phyloP scores from a whole-genome alignment of 1,140 invertebrate genomes.

The Drosophila nigromelanica region DNA sequence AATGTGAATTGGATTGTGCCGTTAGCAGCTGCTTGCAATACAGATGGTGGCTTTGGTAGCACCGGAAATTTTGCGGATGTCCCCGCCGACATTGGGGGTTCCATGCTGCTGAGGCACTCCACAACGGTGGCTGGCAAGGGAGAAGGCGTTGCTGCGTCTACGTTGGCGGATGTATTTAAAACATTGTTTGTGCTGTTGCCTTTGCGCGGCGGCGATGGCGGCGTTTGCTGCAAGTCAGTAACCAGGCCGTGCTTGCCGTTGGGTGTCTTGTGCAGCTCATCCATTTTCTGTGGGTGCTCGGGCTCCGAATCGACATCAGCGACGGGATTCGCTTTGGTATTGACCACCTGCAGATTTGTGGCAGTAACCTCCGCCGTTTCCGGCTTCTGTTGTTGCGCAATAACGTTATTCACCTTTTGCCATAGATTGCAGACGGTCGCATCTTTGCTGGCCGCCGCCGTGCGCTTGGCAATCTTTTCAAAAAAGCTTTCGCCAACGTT shows the following conservation, averaged over 20 bases:
- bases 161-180: conserved; percentile 3
- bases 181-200: conserved; percentile 1
- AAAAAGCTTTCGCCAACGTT: conserved; percentile 64
- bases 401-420: conserved; percentile 68
- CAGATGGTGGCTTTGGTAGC: conserved; percentile 68
- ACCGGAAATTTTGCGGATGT: conserved; percentile 56
- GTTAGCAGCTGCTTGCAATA: conserved; percentile 66
- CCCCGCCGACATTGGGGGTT: conserved; percentile 36
- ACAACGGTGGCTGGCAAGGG: conserved; percentile 21
- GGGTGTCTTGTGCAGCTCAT: conserved; percentile 32
- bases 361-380: conserved; percentile 12
- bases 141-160: conserved; percentile 18
- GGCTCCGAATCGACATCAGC: neutral
- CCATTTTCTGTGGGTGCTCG: neutral
- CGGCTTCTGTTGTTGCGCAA: conserved; percentile 51
- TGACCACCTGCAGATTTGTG: neutral
- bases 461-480: conserved; percentile 75
- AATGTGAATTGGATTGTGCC: conserved; percentile 65
- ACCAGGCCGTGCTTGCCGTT: conserved; percentile 31
- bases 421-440: conserved; percentile 62
- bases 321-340: neutral
- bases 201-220: conserved; percentile 47
- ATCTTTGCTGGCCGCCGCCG: conserved; percentile 64
- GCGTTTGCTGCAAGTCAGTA: conserved; percentile 6
- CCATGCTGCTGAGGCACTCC: conserved; percentile 57